Evolutionary conservation across 2,797 vertebrate species (phyloP).

Genomic region (Saxicola maurus): DNA sequence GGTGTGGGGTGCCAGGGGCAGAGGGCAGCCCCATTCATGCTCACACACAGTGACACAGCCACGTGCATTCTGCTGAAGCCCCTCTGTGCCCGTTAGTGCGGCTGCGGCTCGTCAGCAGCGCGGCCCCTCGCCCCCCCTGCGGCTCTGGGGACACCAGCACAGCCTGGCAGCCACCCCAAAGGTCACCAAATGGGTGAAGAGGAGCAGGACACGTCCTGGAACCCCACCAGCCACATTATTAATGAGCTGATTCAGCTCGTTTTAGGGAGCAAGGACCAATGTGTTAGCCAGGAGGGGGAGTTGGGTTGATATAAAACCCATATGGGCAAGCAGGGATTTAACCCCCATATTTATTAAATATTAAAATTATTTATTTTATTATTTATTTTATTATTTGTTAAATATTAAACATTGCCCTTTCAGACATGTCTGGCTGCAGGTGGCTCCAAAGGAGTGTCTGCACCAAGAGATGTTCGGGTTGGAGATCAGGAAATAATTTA

Average conservation of each 20-base stretch:
- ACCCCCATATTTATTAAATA: neutral
- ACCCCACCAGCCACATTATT: rapidly evolving
- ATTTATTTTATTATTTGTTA: too few relatives aligned
- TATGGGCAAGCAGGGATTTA: neutral
- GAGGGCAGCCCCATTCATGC: constrained; percentile 79
- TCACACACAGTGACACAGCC: constrained; percentile 72
- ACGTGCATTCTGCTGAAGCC: constrained; percentile 68
- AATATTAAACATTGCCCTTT: neutral
- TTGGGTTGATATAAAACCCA: rapidly evolving
- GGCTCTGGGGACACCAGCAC: neutral
- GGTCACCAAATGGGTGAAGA: rapidly evolving
- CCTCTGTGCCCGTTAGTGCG: constrained; percentile 57
- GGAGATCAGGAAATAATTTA: too few relatives aligned
- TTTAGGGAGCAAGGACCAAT: neutral
- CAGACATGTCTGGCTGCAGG: neutral
- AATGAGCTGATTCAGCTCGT: rapidly evolving
- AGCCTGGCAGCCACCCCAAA: rapidly evolving
- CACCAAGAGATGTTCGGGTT: neutral
- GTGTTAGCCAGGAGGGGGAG: rapidly evolving
- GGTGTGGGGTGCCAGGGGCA: constrained; percentile 29
- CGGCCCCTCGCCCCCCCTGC: constrained; percentile 24
- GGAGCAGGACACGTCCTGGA: rapidly evolving
- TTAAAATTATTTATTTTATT: too few relatives aligned
- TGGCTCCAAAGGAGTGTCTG: neutral
- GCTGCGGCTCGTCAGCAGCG: neutral